Base-by-base conservation (phyloP, 2,888 invertebrate species). In the Agonopterix heracliana region DNA sequence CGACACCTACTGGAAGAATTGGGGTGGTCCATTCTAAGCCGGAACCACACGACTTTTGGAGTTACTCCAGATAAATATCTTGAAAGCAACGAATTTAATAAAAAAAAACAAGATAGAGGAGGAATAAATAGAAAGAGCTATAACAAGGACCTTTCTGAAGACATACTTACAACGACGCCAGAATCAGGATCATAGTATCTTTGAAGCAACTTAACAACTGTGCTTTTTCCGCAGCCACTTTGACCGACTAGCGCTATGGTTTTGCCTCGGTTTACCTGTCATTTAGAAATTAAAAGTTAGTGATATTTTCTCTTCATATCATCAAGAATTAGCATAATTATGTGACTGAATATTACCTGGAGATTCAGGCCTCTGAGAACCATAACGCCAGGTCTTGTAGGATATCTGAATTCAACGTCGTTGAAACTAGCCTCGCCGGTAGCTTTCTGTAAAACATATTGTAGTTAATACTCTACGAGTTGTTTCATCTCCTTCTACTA, bases 201-300 rank as follows among this genome's bases (percentile, higher is more conserved):
- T 74, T 95, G 93, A 10, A 96, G 66, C 9, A 97, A 82, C 64
- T 95, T 93, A 34, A 96, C 91, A 40, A 94, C 88, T 0, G 96
- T 97, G 44, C 95, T 95, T 78, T 97, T 97, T 9, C 96, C 96
- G 69, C 95, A 95, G 0, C 96, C 96, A 51, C 95, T 95, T 1
- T 90, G 77, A 52, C 93, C 96, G 3, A 95, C 94, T 9, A 95
- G 65, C 0, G 95, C 95, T 0, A 94, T 78, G 0, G 93, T 94
- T 68, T 92, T 90, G 0, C 93, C 93, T 44, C 81, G 76, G 1
- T 86, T 64, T 51, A 77, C 58, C 72, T 77, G 44, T 9, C 54
- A 61, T 11, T 13, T 44, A 40, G 5, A 12, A 41, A 41, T 11
- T 12, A 13, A 26, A 38, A 38, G 38, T 38, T 38, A 38, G 7